Conservation (phyloP, 2,113 vertebrate genomes). For the Spilogale gracilis region DNA sequence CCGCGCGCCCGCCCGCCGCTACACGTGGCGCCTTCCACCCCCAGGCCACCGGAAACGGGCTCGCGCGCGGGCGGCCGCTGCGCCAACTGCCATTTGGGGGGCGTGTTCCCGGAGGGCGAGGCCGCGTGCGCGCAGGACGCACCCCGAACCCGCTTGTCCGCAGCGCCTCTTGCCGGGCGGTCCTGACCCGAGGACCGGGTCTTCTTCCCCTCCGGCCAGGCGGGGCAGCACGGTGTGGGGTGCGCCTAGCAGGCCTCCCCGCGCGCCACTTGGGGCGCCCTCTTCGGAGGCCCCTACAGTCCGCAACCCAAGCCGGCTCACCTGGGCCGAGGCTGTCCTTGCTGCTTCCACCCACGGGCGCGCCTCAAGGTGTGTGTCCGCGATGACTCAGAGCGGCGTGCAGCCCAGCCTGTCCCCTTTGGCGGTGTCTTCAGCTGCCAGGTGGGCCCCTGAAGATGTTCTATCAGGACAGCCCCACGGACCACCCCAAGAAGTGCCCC, state of each 20-base stretch:
- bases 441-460: not conserved
- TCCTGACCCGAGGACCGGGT: not conserved
- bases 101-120: slow-evolving; percentile 85
- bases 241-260: slow-evolving; percentile 62
- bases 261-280: slow-evolving; percentile 63
- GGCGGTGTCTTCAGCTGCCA: slow-evolving; percentile 90
- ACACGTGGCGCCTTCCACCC: slow-evolving; percentile 86
- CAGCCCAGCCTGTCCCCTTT: slow-evolving; percentile 84
- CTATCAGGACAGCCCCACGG: not conserved
- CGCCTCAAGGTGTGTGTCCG: slow-evolving; percentile 88
- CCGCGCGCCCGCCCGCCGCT: not conserved
- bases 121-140: not conserved
- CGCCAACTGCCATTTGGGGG: slow-evolving; percentile 88
- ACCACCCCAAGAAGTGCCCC: slow-evolving; percentile 80
- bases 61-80: slow-evolving; percentile 74
- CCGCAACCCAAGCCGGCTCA: slow-evolving; percentile 85
- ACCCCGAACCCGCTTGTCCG: slow-evolving; percentile 85
- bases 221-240: slow-evolving; percentile 74
- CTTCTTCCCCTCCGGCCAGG: slow-evolving; percentile 58
- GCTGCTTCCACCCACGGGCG: slow-evolving; percentile 75
- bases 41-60: slow-evolving; percentile 86
- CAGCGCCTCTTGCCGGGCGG: slow-evolving; percentile 77
- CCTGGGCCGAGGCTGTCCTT: slow-evolving; percentile 84
- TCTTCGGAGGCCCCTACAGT: slow-evolving; percentile 88
- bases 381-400: slow-evolving; percentile 82